A percentile compares a stretch with the other conserved stretches of the same genome.
Evolutionary conservation across 2,797 vertebrate species (phyloP).

Genomic region (Geotrypetes seraphini): DNA sequence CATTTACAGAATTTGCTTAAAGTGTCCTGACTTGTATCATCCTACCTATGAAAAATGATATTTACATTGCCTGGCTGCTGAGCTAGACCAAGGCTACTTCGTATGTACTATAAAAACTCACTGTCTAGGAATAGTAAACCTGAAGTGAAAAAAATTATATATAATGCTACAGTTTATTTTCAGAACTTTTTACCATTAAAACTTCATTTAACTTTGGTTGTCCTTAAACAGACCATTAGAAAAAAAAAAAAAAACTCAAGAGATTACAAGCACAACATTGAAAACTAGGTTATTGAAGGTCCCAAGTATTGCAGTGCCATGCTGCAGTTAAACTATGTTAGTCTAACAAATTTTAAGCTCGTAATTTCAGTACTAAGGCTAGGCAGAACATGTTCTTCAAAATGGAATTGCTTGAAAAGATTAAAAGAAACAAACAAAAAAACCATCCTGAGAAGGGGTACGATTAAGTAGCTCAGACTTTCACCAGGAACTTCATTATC

Average conservation of each 20-base stretch:
- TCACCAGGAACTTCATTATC: conserved; percentile 11
- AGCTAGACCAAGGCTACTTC: no score
- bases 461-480: conserved; percentile 10
- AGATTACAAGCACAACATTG: conserved; percentile 11
- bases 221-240: conserved; percentile 18
- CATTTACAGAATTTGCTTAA: no score
- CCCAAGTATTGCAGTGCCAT: conserved; percentile 5
- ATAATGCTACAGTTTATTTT: conserved; percentile 8
- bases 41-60: no score
- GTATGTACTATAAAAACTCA: no score
- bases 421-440: no score
- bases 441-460: conserved; percentile 26
- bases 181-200: conserved; percentile 20
- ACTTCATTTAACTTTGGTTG: conserved; percentile 13
- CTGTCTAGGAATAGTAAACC: conserved; percentile 11
- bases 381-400: conserved; percentile 14
- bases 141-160: conserved; percentile 24
- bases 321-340: background rate
- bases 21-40: no score
- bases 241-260: no score
- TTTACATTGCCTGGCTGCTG: no score
- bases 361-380: conserved; percentile 1
- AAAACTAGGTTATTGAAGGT: conserved; percentile 14
- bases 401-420: conserved; percentile 22
- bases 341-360: conserved; percentile 8